A percentile compares a stretch with the other conserved stretches of the same genome.
phyloP scores from a whole-genome alignment of 2,888 invertebrate species.

The Papilio gigon region DNA sequence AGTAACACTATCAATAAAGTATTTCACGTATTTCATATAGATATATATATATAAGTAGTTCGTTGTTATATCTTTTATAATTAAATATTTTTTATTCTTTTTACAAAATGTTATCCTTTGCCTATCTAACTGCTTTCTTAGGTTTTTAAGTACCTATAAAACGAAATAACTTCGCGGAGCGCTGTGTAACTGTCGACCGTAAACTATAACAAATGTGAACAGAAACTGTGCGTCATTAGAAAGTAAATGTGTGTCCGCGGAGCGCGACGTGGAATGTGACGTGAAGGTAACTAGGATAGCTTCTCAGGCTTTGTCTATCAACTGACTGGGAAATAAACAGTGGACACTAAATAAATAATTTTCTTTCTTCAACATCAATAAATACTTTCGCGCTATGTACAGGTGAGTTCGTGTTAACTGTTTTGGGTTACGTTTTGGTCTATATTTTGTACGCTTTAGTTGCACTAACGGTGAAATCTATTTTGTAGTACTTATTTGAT shows the following conservation, averaged over 20 bases:
- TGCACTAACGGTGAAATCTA: conserved; percentile 69
- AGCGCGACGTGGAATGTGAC: conserved; percentile 67
- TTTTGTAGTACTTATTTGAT: conserved; percentile 50
- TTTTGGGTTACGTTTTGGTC: conserved; percentile 78
- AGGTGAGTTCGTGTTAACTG: conserved; percentile 62
- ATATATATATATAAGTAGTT: conserved; percentile 65
- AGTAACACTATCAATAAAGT: conserved; percentile 42
- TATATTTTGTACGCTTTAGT: conserved; percentile 78
- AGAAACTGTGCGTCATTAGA: conserved; percentile 60
- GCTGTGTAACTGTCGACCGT: conserved; percentile 48
- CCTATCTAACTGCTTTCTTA: conserved; percentile 69
- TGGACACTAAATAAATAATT: conserved; percentile 56
- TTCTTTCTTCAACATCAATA: conserved; percentile 65
- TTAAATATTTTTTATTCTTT: conserved; percentile 53
- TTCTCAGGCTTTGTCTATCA: conserved; percentile 72
- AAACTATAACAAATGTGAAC: conserved; percentile 56
- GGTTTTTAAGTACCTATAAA: conserved; percentile 60
- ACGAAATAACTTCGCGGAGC: conserved; percentile 48
- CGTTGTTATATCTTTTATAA: conserved; percentile 70
- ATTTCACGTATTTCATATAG: conserved; percentile 49
- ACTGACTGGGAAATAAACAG: conserved; percentile 56
- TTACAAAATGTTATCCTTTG: conserved; percentile 59
- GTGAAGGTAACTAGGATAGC: conserved; percentile 70
- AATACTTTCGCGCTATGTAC: conserved; percentile 66
- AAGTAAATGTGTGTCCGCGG: conserved; percentile 45